phyloP scores from a whole-genome alignment of 2,888 invertebrate genomes.

The Dynastes tityus region DNA sequence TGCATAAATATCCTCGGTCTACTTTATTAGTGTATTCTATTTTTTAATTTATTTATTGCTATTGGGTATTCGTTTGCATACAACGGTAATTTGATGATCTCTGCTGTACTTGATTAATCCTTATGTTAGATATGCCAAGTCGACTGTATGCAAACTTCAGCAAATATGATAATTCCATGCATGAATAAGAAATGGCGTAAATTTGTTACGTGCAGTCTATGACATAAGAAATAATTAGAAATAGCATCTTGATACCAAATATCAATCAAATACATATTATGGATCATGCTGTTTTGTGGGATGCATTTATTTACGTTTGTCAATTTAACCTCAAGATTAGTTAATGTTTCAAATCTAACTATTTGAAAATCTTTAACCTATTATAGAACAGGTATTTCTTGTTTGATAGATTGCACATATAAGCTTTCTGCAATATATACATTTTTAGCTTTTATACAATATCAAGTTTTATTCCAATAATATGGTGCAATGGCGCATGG shows the following conservation, averaged over 20 bases:
- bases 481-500: neutral
- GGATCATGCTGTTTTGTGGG: too few species aligned
- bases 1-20: neutral
- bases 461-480: neutral
- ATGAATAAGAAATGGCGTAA: constrained; percentile 11
- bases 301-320: too few species aligned
- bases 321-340: too few species aligned
- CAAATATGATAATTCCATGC: neutral
- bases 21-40: neutral
- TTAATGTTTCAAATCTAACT: neutral
- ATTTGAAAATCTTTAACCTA: neutral
- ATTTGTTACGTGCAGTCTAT: neutral
- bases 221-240: neutral
- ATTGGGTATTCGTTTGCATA: constrained; percentile 7
- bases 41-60: constrained; percentile 8
- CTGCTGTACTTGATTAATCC: neutral
- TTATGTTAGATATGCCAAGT: neutral
- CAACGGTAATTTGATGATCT: neutral
- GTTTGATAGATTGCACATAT: neutral
- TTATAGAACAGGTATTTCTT: neutral
- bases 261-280: too few species aligned
- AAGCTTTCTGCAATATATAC: constrained; percentile 1
- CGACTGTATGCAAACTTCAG: constrained; percentile 4
- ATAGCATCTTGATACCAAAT: too few species aligned
- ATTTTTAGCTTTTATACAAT: neutral